Evolutionary conservation across 2,113 vertebrate genomes (phyloP), one percentile per base, ranked within the genome.

Genomic region (Tinamus guttatus): DNA sequence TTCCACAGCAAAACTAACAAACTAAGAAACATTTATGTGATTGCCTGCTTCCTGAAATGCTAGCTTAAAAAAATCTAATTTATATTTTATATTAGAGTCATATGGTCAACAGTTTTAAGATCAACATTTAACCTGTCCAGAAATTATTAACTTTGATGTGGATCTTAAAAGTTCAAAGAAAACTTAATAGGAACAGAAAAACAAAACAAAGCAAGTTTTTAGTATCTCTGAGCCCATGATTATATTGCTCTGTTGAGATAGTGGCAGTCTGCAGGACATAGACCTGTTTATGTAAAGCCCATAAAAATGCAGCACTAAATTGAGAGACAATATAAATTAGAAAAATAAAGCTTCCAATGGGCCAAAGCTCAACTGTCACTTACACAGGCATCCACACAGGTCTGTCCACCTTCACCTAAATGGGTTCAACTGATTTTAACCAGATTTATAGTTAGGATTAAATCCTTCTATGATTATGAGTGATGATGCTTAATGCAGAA

Each of bases 111-210:
- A 94, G 89, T 69, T 89, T 85, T 51, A 91, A 27, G n/a, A 76
- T 52, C 62, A 87, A 69, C 70, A 49, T 85, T 89, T 43, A 84
- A 73, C 1, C 0, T 54, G 34, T 18, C 62, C 70, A 89, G 75
- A 94, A 93, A 91, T 82, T 20, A 77, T 62, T 64, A 93, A 86
- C 86, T 93, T 75, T 90, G 74, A 89, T 69, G 70, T 91, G 81
- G 41, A 76, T 71, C 59, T 87, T 92, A 70, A 82, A 81, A 85
- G 45, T 91, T 93, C 64, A 80, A 94, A 94, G 85, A 18, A 59
- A 86, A 83, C 12, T 77, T 65, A 76, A 83, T 5, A 93, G 45
- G 80, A 95, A 85, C 41, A 87, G 84, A 90, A 93, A 76, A 82
- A 24, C 28, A 82, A 93, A 7, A 2, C 22, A 85, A 68, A 76